Conservation (phyloP, 2,113 vertebrate species). For the Nyctibius bracteatus region DNA sequence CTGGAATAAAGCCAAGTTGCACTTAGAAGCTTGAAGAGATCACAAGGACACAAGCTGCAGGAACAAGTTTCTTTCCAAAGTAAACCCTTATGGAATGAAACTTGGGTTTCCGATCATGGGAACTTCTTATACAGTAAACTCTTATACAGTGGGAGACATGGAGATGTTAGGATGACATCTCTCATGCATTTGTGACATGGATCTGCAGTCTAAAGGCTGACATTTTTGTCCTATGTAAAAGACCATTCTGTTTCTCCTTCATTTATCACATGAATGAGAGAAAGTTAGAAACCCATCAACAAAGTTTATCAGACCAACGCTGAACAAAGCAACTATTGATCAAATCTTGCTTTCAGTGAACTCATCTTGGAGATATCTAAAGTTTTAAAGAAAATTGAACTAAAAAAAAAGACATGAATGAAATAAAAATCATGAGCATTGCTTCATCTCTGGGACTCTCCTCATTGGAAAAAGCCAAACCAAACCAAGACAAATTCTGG, state of each 20-base stretch:
- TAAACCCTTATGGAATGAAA: slow-evolving; percentile 37
- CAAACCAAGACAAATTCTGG: not conserved
- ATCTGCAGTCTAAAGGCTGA: not conserved
- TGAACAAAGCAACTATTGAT: not conserved
- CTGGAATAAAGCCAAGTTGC: slow-evolving; percentile 8
- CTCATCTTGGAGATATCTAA: not conserved
- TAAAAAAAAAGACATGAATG: not conserved
- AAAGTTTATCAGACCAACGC: not conserved
- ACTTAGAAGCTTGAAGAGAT: not conserved
- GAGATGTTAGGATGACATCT: not conserved
- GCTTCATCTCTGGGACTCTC: not conserved
- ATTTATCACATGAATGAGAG: not conserved
- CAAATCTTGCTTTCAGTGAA: not conserved
- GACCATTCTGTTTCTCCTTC: not conserved
- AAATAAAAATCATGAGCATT: not conserved
- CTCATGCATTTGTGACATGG: not conserved
- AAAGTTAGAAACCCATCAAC: not conserved
- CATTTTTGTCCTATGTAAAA: not conserved
- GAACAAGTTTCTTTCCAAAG: slow-evolving; percentile 31
- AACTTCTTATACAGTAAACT: not conserved
- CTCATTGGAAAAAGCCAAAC: not conserved
- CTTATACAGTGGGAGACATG: not conserved
- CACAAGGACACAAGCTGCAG: not conserved
- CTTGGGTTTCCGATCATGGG: not conserved
- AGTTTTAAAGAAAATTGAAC: not conserved